Base-by-base conservation (phyloP, 2,797 vertebrate genomes). In the Myripristis murdjan region DNA sequence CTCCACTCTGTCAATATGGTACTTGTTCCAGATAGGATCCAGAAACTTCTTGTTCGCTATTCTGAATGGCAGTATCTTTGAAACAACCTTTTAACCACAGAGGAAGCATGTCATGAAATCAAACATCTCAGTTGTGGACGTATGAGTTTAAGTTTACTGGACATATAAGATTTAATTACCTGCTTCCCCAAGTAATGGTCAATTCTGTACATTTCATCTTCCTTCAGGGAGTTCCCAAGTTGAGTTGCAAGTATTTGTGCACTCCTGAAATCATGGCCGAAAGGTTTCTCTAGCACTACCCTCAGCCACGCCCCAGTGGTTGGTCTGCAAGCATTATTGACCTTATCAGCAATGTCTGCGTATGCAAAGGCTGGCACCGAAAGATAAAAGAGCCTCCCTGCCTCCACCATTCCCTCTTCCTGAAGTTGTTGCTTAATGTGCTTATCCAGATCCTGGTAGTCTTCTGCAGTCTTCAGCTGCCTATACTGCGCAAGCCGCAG, bases 161-260 rank as follows among this genome's bases (percentile, higher is more conserved):
- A 75, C 6, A 46, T 0, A n/a, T 4, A 20, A 24, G 35, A n/a
- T 61, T 48, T 64, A 26, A 69, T 70, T 64, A 99, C 98, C 97
- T 98, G 97, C 51, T 99, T 99, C 66, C 98, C 98, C 48, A 99
- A 89, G 91, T 99, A 99, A 75, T 99, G 98, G 79, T 99, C 98
- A 23, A 99, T 97, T 15, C 97, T 92, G 93, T 96, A 99, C 96
- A 99, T 98, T 92, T 99, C 98, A 53, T 99, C 95, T 73, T 99
- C 97, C 44, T 66, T 94, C 75, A 99, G 95, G 28, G 94, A 95
- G 65, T 46, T 87, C 0, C 75, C 81, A 0, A 99, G 95, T 51
- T 96, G 92, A 18, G 89, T 62, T 1, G 96, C 94, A 8, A 99
- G 81, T 51, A 95, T 83, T 74, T 97, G 95, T 43, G 98, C 97